These are phyloP conservation scores for Lobophora halterata DNA, from an alignment of 2,888 invertebrate species.

Conservation along the genomic window DNA sequence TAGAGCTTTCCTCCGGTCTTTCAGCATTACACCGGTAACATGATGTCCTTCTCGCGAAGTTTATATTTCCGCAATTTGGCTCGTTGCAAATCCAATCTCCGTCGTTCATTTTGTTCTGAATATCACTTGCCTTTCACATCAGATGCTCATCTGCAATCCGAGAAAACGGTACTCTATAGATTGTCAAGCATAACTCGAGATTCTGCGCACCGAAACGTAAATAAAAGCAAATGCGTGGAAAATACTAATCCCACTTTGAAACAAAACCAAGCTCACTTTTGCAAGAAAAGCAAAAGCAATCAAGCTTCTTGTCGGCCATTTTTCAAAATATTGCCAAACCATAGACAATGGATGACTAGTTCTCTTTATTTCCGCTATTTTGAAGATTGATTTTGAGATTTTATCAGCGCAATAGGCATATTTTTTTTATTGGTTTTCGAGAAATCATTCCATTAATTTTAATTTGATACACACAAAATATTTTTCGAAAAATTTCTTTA, in stretches of 20 bases:
- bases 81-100: conserved; percentile 86
- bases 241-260: conserved; percentile 56
- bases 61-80: conserved; percentile 93
- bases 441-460: too few relatives aligned
- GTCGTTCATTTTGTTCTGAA: conserved; percentile 72
- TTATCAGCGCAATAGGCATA: too few relatives aligned
- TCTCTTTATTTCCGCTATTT: conserved; percentile 25
- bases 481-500: too few relatives aligned
- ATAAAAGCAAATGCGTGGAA: conserved; percentile 63
- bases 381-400: too few relatives aligned
- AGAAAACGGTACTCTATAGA: conserved; percentile 31
- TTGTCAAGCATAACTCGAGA: conserved; percentile 37
- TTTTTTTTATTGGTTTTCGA: too few relatives aligned
- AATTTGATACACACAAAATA: too few relatives aligned
- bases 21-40: conserved; percentile 96
- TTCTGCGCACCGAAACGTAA: conserved; percentile 48
- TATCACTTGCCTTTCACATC: conserved; percentile 39
- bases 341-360: conserved; percentile 25
- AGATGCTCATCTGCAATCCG: conserved; percentile 38
- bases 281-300: conserved; percentile 73
- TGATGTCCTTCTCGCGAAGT: conserved; percentile 93
- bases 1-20: conserved; percentile 67
- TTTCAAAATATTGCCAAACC: conserved; percentile 37
- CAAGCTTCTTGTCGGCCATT: conserved; percentile 69
- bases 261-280: conserved; percentile 76